Evolutionary conservation across 2,113 vertebrate genomes (phyloP).

Genomic region (Lipotes vexillifer): DNA sequence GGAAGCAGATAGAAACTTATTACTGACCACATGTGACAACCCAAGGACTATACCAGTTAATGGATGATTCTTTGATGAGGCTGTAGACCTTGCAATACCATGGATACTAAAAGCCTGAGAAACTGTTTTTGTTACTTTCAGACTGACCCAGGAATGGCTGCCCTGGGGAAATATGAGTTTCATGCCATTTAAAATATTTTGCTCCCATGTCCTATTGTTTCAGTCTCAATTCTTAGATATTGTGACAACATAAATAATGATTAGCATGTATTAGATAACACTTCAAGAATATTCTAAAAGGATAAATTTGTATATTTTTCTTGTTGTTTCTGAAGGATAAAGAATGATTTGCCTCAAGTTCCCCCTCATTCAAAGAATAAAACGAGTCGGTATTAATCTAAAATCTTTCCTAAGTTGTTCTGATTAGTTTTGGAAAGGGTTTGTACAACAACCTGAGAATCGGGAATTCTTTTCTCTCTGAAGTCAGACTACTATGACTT

Average conservation of each 20-base stretch:
- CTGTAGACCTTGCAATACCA: not conserved
- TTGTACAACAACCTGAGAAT: not conserved
- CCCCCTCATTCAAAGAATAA: not conserved
- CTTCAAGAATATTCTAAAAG: constrained; percentile 6
- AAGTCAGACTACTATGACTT: not conserved
- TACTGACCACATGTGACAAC: not conserved
- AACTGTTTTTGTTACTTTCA: constrained; percentile 1
- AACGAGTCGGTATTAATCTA: not conserved
- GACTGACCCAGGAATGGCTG: not conserved
- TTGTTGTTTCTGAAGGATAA: constrained; percentile 6
- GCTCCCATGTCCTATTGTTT: not conserved
- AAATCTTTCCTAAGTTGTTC: not conserved
- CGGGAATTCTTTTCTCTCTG: not conserved
- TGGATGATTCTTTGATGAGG: not conserved
- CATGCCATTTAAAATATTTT: constrained; percentile 23
- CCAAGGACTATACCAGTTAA: not conserved
- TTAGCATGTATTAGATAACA: constrained; percentile 17
- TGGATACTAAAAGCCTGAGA: not conserved
- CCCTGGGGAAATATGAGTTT: constrained; percentile 23
- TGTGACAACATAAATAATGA: constrained; percentile 46
- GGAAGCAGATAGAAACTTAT: not conserved
- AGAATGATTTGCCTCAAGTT: not conserved
- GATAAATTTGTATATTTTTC: not conserved
- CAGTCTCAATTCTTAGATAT: constrained; percentile 25
- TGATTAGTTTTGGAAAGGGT: not conserved